Evolutionary conservation across 2,113 vertebrate genomes (phyloP).

Genomic region (Hemibagrus wyckioides): DNA sequence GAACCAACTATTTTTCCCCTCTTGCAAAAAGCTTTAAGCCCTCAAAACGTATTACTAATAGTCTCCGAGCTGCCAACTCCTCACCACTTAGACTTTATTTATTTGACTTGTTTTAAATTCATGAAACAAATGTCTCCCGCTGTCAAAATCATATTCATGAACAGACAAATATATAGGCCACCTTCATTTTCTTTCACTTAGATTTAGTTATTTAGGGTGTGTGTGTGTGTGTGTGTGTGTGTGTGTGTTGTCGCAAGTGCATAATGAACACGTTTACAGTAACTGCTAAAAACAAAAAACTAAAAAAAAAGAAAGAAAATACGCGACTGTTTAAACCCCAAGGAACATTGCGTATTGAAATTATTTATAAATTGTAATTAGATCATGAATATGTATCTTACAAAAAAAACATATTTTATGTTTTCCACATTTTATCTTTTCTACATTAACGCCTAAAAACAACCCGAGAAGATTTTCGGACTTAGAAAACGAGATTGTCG

Average conservation of each 20-base stretch:
- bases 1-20: neutral
- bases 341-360: neutral
- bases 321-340: neutral
- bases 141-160: constrained; percentile 7
- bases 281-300: no score
- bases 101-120: constrained; percentile 51
- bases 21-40: neutral
- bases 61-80: constrained; percentile 57
- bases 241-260: no score
- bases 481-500: no score
- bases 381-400: neutral
- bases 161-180: neutral
- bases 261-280: neutral
- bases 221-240: neutral
- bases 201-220: neutral
- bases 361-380: neutral
- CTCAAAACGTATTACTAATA: constrained; percentile 56
- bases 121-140: neutral
- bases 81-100: constrained; percentile 52
- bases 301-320: neutral
- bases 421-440: neutral
- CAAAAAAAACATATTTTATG: neutral
- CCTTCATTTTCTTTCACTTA: neutral
- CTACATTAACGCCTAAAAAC: neutral
- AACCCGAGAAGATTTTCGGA: neutral